These are phyloP conservation scores for Cephus runcator DNA, from an alignment of 2,888 invertebrate genomes.

Conservation along the genomic window DNA sequence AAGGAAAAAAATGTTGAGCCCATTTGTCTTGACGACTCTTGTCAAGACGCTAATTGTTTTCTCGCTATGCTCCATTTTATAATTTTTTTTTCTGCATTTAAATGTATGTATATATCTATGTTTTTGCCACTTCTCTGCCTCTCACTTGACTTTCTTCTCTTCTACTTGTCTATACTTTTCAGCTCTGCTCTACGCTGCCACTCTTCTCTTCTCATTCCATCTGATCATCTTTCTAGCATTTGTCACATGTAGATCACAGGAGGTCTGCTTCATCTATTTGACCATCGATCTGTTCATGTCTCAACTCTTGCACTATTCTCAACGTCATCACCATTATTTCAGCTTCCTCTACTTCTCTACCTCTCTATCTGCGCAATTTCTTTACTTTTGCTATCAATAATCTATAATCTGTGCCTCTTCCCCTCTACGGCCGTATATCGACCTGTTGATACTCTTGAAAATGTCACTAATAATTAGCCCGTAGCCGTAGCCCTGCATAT, in stretches of 20 bases:
- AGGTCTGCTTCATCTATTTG: not conserved
- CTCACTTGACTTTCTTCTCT: not conserved
- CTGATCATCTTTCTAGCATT: not conserved
- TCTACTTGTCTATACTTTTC: slow-evolving; percentile 3
- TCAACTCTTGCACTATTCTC: not conserved
- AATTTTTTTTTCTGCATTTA: slow-evolving; percentile 9
- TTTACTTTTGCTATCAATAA: not conserved
- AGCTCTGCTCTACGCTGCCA: not conserved
- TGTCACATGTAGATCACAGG: not conserved
- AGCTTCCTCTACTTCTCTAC: slow-evolving; percentile 8
- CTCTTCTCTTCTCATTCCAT: not conserved
- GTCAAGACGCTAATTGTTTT: not conserved
- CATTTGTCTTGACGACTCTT: not conserved
- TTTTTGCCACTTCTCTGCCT: not conserved
- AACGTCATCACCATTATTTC: not conserved
- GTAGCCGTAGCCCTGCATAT: not conserved
- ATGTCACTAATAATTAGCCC: slow-evolving; percentile 14
- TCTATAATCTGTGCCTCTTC: not conserved
- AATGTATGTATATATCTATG: slow-evolving; percentile 1
- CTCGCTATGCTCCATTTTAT: not conserved
- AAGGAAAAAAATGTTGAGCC: not conserved
- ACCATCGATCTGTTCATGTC: not conserved
- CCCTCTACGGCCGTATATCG: not conserved
- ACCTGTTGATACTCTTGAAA: not conserved
- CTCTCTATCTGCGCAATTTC: slow-evolving; percentile 18